Conservation (phyloP, 2,888 invertebrate species). For the Drosophila atripex region DNA sequence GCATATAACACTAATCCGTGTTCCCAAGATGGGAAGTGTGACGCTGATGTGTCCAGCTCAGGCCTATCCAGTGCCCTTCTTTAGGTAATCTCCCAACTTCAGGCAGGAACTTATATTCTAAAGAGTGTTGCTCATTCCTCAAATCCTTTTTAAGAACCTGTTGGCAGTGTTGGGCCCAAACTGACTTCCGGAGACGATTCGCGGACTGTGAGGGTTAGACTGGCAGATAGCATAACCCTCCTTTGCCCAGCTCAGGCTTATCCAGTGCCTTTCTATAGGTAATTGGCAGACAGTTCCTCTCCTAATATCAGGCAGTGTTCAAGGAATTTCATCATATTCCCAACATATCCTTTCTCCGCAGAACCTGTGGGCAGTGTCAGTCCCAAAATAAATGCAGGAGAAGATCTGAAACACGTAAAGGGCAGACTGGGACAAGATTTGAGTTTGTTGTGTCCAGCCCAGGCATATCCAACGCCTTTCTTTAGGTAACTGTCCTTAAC, state of each 20-base stretch:
- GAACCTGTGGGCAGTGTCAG: constrained; percentile 87
- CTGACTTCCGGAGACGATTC: constrained; percentile 88
- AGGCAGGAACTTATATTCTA: constrained; percentile 12
- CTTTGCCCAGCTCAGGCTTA: constrained; percentile 88
- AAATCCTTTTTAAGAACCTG: constrained; percentile 83
- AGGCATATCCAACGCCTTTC: constrained; percentile 87
- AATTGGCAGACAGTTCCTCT: constrained; percentile 57
- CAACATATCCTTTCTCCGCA: constrained; percentile 25
- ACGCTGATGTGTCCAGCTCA: constrained; percentile 90
- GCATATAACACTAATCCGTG: constrained; percentile 85
- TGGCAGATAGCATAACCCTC: constrained; percentile 85
- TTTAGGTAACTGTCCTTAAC: constrained; percentile 84
- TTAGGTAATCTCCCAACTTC: constrained; percentile 85
- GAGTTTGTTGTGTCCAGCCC: constrained; percentile 89
- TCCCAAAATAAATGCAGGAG: constrained; percentile 86
- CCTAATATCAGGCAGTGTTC: constrained; percentile 58
- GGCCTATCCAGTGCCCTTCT: constrained; percentile 87
- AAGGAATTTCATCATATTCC: neutral
- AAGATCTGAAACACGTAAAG: constrained; percentile 83
- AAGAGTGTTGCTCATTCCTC: constrained; percentile 1
- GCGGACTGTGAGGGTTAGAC: constrained; percentile 84
- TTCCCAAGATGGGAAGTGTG: constrained; percentile 84
- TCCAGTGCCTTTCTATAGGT: constrained; percentile 89
- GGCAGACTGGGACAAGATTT: constrained; percentile 82
- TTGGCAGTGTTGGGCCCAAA: constrained; percentile 86